phyloP scores from a whole-genome alignment of 2,113 vertebrate genomes.

The Engystomops pustulosus region DNA sequence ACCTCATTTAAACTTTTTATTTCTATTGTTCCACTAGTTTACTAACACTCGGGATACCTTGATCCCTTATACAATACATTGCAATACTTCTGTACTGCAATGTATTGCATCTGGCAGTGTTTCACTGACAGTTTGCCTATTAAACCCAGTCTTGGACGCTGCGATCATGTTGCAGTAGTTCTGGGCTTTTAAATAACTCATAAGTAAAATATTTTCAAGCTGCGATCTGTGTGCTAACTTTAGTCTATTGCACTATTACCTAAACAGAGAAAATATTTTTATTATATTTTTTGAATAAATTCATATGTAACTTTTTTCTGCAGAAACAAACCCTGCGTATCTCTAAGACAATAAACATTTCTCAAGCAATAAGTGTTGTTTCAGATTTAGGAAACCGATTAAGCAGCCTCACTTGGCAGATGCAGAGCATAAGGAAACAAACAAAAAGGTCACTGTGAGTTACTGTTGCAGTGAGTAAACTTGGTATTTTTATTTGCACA shows the following conservation, averaged over 20 bases:
- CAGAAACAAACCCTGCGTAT: background rate
- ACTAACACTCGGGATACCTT: no score
- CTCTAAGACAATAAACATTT: slow-evolving; percentile 23
- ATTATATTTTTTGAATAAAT: background rate
- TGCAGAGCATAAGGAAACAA: slow-evolving; percentile 24
- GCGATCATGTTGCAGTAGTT: no score
- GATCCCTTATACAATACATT: no score
- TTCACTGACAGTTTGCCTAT: no score
- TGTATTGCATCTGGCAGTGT: no score
- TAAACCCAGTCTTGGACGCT: no score
- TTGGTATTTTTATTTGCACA: slow-evolving; percentile 30
- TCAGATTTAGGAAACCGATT: slow-evolving; percentile 38
- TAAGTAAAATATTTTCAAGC: background rate
- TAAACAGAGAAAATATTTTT: background rate
- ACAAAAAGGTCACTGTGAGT: slow-evolving; percentile 36
- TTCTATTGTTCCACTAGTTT: no score
- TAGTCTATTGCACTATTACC: background rate
- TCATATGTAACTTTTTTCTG: background rate
- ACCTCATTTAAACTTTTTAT: no score
- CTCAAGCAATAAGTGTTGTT: slow-evolving; percentile 6
- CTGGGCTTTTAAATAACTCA: background rate
- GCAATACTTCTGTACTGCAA: no score
- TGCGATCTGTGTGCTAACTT: background rate
- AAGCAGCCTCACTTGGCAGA: slow-evolving; percentile 16
- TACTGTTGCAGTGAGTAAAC: slow-evolving; percentile 32